A percentile compares a stretch with the other conserved stretches of the same genome.
phyloP scores from a whole-genome alignment of 2,797 vertebrate species.

The Naso thynnoides region DNA sequence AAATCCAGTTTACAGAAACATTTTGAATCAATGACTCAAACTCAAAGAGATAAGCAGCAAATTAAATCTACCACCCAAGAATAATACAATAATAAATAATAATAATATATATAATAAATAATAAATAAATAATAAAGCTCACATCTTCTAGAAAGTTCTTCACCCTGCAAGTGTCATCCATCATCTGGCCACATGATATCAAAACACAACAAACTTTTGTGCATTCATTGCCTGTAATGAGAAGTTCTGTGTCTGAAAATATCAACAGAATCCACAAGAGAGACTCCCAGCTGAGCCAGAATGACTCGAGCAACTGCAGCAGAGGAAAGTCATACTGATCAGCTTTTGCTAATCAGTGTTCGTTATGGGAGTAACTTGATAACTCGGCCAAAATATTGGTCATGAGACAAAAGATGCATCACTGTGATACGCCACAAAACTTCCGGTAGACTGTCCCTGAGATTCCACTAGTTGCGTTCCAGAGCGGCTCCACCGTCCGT shows the following conservation, averaged over 20 bases:
- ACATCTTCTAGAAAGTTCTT: not conserved
- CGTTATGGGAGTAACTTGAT: too few relatives aligned
- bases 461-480: too few relatives aligned
- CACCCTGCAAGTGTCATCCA: not conserved
- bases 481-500: too few relatives aligned
- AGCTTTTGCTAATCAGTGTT: too few relatives aligned
- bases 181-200: not conserved
- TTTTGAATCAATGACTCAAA: conserved; percentile 14
- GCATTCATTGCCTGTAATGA: conserved; percentile 15
- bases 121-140: too few relatives aligned
- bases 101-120: too few relatives aligned
- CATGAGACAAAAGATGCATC: too few relatives aligned
- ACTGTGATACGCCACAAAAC: too few relatives aligned
- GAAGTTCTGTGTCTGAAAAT: not conserved
- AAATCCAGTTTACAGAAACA: conserved; percentile 8
- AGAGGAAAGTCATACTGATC: not conserved
- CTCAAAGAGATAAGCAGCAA: not conserved
- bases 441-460: too few relatives aligned
- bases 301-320: conserved; percentile 2
- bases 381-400: too few relatives aligned
- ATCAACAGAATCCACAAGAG: not conserved
- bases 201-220: conserved; percentile 1
- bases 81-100: too few relatives aligned
- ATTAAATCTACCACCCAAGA: conserved; percentile 8
- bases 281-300: conserved; percentile 12